Evolutionary conservation across 2,113 vertebrate genomes (phyloP).

Genomic region (Pagrus major): DNA sequence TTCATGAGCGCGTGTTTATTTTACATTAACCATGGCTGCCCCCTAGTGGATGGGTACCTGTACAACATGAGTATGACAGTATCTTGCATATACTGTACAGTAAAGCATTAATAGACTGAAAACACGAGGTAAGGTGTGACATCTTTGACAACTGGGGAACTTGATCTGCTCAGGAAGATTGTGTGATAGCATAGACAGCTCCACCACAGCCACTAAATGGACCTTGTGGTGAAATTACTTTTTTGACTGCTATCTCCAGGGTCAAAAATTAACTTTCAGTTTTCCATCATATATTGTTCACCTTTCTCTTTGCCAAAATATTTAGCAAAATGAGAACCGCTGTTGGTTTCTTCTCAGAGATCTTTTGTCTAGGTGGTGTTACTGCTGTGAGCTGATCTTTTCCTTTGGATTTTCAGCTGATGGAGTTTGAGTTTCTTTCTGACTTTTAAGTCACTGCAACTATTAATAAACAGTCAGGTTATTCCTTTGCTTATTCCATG

Average conservation of each 20-base stretch:
- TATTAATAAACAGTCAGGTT: too few relatives aligned
- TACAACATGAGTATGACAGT: neutral
- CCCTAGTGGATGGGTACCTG: slow-evolving; percentile 37
- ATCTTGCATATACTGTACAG: neutral
- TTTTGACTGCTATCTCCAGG: neutral
- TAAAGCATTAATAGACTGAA: neutral
- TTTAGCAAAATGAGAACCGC: neutral
- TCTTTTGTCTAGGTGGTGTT: too few relatives aligned
- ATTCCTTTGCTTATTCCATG: too few relatives aligned
- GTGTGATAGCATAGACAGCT: neutral
- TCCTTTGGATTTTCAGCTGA: too few relatives aligned
- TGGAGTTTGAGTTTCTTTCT: too few relatives aligned
- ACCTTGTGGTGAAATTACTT: neutral
- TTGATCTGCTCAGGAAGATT: neutral
- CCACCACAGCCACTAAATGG: neutral
- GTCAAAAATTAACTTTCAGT: neutral
- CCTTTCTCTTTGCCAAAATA: neutral
- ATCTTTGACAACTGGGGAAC: neutral
- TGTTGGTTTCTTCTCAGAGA: too few relatives aligned
- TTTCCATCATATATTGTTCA: neutral
- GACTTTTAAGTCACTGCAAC: too few relatives aligned
- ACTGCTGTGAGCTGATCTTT: too few relatives aligned
- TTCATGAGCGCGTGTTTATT: neutral
- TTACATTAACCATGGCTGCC: slow-evolving; percentile 31
- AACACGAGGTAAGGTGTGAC: neutral